These are phyloP conservation scores for Leuctra nigra DNA, from an alignment of 2,888 invertebrate genomes.

Conservation along the genomic window DNA sequence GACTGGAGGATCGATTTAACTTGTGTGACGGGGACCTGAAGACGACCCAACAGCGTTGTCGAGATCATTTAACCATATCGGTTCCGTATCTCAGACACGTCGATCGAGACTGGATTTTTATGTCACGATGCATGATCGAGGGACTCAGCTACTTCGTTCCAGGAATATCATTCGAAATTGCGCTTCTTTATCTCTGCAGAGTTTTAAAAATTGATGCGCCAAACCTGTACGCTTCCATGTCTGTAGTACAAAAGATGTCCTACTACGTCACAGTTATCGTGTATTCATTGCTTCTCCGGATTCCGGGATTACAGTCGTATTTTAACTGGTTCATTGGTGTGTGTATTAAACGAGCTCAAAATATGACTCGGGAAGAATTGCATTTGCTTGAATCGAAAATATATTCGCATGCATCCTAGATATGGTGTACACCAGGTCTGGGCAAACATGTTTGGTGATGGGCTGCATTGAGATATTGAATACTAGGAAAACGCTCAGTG, in stretches of 20 bases:
- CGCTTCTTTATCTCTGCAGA: slow-evolving; percentile 35
- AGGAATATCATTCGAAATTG: slow-evolving; percentile 33
- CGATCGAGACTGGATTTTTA: slow-evolving; percentile 40
- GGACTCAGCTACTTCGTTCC: slow-evolving; percentile 37
- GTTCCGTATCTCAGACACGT: slow-evolving; percentile 37
- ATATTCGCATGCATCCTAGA: background rate
- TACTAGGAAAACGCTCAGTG: no score
- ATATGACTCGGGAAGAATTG: background rate
- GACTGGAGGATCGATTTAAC: no score
- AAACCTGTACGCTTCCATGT: slow-evolving; percentile 27
- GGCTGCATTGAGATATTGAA: no score
- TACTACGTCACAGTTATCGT: slow-evolving; percentile 21
- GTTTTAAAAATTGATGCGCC: slow-evolving; percentile 29
- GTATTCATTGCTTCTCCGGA: slow-evolving; percentile 18
- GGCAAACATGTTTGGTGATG: no score
- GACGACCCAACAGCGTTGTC: slow-evolving; percentile 35
- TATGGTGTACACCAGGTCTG: no score
- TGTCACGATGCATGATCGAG: slow-evolving; percentile 38
- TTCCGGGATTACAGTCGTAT: slow-evolving; percentile 17
- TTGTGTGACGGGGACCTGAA: slow-evolving; percentile 38
- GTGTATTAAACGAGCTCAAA: background rate
- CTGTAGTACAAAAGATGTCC: slow-evolving; percentile 30
- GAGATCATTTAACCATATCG: slow-evolving; percentile 35
- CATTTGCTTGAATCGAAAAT: background rate
- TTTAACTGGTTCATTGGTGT: slow-evolving; percentile 24